Evolutionary conservation across 2,797 vertebrate species (phyloP).

Genomic region (Lagocephalus sceleratus): DNA sequence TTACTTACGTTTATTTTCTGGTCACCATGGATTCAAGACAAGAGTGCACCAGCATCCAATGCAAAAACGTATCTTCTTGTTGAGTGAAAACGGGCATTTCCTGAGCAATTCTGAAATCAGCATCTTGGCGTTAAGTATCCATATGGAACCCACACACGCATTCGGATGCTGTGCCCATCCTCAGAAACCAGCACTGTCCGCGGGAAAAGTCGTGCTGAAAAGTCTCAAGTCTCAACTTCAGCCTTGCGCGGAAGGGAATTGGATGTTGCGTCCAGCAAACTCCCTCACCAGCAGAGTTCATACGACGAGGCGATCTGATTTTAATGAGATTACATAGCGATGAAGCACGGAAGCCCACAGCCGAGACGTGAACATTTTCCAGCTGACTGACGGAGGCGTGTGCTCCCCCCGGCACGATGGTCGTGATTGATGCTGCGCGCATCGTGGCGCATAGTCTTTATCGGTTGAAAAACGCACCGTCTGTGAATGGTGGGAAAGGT

Average conservation of each 20-base stretch:
- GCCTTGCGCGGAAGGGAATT: conserved; percentile 19
- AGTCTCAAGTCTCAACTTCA: conserved; percentile 72
- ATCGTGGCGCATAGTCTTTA: conserved; percentile 58
- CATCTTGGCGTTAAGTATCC: conserved; percentile 62
- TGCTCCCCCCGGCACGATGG: conserved; percentile 47
- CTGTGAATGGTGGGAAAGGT: conserved; percentile 30
- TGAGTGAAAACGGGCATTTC: conserved; percentile 5
- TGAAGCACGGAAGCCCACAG: conserved; percentile 52
- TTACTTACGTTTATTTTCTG: conserved; percentile 58
- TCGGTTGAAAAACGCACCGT: conserved; percentile 44
- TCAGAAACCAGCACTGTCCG: conserved; percentile 64
- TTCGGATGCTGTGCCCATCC: conserved; percentile 49
- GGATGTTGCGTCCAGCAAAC: neutral
- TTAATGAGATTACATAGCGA: conserved; percentile 42
- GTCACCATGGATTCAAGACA: conserved; percentile 39
- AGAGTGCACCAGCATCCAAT: conserved; percentile 65
- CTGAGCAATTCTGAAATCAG: conserved; percentile 22
- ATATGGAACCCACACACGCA: conserved; percentile 50
- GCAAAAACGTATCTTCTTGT: conserved; percentile 19
- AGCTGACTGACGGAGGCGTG: conserved; percentile 59
- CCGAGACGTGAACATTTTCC: conserved; percentile 64
- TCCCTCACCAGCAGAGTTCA: too few relatives aligned
- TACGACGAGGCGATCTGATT: conserved; percentile 26
- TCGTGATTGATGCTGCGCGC: conserved; percentile 69
- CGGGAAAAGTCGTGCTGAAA: conserved; percentile 72